Evolutionary conservation across 2,797 vertebrate species (phyloP), one percentile per base, ranked within the genome.

Genomic region (Coregonus ussuriensis): DNA sequence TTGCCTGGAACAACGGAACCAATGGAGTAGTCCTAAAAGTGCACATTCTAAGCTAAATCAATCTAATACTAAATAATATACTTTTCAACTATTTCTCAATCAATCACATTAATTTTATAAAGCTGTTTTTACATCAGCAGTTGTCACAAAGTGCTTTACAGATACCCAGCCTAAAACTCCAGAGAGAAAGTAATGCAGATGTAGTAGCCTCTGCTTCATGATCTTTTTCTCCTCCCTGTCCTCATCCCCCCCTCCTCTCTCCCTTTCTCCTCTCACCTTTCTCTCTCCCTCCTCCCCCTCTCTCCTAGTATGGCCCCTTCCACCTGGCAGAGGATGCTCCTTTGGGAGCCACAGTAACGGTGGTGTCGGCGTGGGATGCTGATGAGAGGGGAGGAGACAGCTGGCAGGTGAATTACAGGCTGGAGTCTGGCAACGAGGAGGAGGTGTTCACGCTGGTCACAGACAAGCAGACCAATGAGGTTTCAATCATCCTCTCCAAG

Each of bases 321-420:
- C 90, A 89, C 87, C 85, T 95, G 79, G 78, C 88, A 3, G 93
- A 94, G 83, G 93, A 94, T 3, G 77, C 90, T 69, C 53, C 83
- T 3, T 86, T 90, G 21, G 93, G 92, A n/a, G 88, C 90, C 59
- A 89, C 93, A 3, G 90, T 96, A 18, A 85, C 92, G 76, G 85
- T 91, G 2, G 86, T 91, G 73, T 83, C 74, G 6, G 94, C 94
- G 7, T 89, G 93, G 54, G 95, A 95, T 84, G 95, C 92, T 4
- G 96, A 96, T 82, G 91, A 94, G 71, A 87, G 94, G 4, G 91
- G 93, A 52, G 93, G 93, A 75, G 94, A 93, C 90, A 94, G 92
- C 89, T 95, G 93, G 94, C 88, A 93, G 91, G 92, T 93, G 75
- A 88, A 88, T 85, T 90, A 95, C 85, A 88, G 85, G 65, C 86